Conservation (phyloP, 2,888 invertebrate species). For the Patella ulyssiponensis region DNA sequence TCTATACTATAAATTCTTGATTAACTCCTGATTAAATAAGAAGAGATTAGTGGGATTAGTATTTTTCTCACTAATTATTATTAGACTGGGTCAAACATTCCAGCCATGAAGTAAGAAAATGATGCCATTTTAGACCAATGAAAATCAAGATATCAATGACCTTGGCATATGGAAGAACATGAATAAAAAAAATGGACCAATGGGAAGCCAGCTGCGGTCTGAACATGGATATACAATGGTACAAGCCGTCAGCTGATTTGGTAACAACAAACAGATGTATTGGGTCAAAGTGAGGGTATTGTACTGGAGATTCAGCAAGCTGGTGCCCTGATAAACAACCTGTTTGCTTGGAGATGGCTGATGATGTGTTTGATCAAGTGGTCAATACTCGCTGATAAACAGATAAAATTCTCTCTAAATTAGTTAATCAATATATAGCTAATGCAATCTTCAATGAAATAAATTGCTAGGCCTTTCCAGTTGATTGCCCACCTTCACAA, state of each 20-base stretch:
- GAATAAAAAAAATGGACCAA: background rate
- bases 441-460: too few species aligned
- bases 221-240: constrained; percentile 10
- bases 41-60: background rate
- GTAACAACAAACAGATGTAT: constrained; percentile 3
- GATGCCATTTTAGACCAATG: constrained; percentile 3
- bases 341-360: background rate
- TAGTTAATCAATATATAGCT: too few species aligned
- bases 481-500: too few species aligned
- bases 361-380: too few species aligned
- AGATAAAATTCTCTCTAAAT: too few species aligned
- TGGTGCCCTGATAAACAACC: background rate
- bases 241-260: constrained; percentile 11
- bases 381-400: too few species aligned
- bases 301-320: background rate
- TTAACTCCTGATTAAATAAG: too few species aligned
- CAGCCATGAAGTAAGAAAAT: constrained; percentile 5
- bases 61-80: constrained; percentile 3
- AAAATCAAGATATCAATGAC: background rate
- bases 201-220: background rate
- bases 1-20: too few species aligned
- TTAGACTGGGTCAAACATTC: constrained; percentile 2
- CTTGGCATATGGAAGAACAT: background rate
- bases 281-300: background rate
- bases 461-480: too few species aligned